These are phyloP conservation scores for Blastobasis adustella DNA, from an alignment of 2,888 invertebrate genomes.

Conservation along the genomic window DNA sequence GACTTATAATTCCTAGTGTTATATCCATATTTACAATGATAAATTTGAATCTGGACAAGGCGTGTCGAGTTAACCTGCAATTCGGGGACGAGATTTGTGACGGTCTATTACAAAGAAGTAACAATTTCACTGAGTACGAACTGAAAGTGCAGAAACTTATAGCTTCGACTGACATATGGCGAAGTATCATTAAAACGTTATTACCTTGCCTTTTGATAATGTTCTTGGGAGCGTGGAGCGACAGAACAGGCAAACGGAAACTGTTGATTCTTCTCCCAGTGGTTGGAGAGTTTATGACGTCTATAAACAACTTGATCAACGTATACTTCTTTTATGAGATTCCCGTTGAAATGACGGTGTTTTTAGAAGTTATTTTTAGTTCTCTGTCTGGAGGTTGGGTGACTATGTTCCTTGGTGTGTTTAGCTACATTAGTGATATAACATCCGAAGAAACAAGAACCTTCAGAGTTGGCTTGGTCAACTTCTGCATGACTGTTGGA, in stretches of 20 bases:
- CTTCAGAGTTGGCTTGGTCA: conserved; percentile 76
- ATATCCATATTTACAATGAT: conserved; percentile 81
- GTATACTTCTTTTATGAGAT: conserved; percentile 75
- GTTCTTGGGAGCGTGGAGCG: conserved; percentile 78
- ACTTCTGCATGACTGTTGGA: conserved; percentile 75
- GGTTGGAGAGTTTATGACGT: conserved; percentile 67
- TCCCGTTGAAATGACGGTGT: conserved; percentile 69
- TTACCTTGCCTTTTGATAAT: conserved; percentile 73
- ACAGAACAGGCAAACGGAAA: conserved; percentile 73
- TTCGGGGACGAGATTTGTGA: conserved; percentile 54
- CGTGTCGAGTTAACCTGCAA: conserved; percentile 54
- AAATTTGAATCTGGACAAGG: conserved; percentile 64
- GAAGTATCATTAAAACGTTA: conserved; percentile 68
- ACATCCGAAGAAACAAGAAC: conserved; percentile 75
- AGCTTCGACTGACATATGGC: conserved; percentile 73
- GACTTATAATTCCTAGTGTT: conserved; percentile 80
- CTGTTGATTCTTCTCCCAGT: conserved; percentile 74
- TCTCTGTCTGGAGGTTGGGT: conserved; percentile 73
- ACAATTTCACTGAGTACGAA: conserved; percentile 75
- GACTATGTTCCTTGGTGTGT: conserved; percentile 74
- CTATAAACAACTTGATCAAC: conserved; percentile 66
- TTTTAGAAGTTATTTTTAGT: conserved; percentile 69
- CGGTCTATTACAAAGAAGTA: conserved; percentile 46
- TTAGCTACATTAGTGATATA: conserved; percentile 77
- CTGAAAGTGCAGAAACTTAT: conserved; percentile 76